Percentiles rank a stretch among this genome's conserved stretches.
Conservation (phyloP, 2,888 invertebrate species). For the Sphaerophoria taeniata region DNA sequence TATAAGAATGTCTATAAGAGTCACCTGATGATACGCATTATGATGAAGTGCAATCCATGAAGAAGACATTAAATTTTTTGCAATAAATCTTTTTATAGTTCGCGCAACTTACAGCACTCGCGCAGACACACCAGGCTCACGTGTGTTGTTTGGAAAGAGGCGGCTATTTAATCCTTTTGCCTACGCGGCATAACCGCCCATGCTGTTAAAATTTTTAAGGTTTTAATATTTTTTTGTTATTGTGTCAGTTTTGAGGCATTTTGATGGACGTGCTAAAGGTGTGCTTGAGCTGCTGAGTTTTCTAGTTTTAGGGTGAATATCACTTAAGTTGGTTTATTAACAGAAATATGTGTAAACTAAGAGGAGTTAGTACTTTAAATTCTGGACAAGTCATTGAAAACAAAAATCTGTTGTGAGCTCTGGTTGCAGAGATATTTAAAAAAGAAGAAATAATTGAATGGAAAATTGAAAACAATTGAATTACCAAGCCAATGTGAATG, state of each 20-base stretch:
- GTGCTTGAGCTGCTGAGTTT: background rate
- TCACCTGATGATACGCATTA: constrained; percentile 50
- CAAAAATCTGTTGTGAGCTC: too few species aligned
- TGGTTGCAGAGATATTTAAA: too few species aligned
- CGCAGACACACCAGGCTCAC: background rate
- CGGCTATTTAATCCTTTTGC: too few species aligned
- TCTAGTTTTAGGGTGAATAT: constrained; percentile 6
- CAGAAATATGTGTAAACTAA: background rate
- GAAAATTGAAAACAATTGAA: too few species aligned
- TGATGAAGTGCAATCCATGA: constrained; percentile 61
- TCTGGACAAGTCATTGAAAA: too few species aligned
- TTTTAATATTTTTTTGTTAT: too few species aligned
- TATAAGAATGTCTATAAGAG: constrained; percentile 25
- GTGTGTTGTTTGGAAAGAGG: too few species aligned
- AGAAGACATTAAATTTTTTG: constrained; percentile 59
- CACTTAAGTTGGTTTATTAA: background rate
- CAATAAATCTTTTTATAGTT: constrained; percentile 46
- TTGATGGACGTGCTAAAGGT: constrained; percentile 33
- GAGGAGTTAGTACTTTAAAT: too few species aligned
- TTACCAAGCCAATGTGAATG: too few species aligned
- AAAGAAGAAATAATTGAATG: too few species aligned
- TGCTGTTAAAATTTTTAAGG: too few species aligned
- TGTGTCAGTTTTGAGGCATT: constrained; percentile 23
- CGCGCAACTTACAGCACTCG: background rate
- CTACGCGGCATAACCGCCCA: too few species aligned